Evolutionary conservation across 2,888 invertebrate species (phyloP), one percentile per base, ranked within the genome.

Genomic region (Drosophila phalerata): DNA sequence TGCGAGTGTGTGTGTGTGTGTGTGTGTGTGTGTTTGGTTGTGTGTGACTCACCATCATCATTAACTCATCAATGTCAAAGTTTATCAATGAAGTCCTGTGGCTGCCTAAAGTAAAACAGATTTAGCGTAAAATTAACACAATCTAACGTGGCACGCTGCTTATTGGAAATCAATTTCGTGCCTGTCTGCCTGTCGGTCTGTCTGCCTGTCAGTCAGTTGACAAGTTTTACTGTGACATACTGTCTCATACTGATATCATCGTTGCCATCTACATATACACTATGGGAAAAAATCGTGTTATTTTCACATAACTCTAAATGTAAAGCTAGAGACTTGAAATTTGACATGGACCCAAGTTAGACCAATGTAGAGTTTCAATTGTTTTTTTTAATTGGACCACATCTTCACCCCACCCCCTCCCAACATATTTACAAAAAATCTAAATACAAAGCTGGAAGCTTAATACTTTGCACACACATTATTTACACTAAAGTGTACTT

Each of bases 51-150:
- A 42, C 75, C 88, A 85, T 85, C 90, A 86, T 88, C 89, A 90
- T 90, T 89, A 88, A 88, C 82, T 87, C 87, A 90, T 88, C 88
- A 90, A 86, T 88, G 90, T 86, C 82, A 83, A 79, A 85, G 85
- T 87, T 86, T 75, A 82, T 87, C 89, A 85, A 81, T 77, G 75
- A 72, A 74, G 76, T 75, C 75, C 78, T 64, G 66, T 45, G 53
- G 63, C 70, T 61, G 66, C 34, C 38, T 53, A 65, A 48, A 69
- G 83, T 75, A 86, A 83, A 84, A 64, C 89, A 85, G 89, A 88
- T 88, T 85, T 88, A 78, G 89, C 84, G 89, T 85, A 86, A 85
- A 88, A 85, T 85, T 85, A 85, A 85, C 84, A 84, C 89, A 84
- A 81, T 86, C 78, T 80, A 83, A 73, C 64, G 78, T 84, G 62